Evolutionary conservation across 2,888 invertebrate species (phyloP).

Genomic region (Orthosia cruda): DNA sequence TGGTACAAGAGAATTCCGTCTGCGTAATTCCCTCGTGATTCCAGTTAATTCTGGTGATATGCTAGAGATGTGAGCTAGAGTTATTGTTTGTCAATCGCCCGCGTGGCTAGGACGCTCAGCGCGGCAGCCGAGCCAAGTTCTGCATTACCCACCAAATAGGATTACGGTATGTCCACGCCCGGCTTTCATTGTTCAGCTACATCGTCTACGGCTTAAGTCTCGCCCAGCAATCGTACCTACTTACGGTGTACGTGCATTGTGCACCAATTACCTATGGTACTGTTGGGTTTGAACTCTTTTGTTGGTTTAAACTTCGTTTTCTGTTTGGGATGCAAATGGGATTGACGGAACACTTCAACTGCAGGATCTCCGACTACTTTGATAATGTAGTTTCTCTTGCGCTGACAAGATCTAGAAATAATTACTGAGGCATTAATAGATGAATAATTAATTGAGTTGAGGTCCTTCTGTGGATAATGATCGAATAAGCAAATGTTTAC

Average conservation of each 20-base stretch:
- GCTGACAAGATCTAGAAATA: background rate
- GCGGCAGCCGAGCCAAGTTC: slow-evolving; percentile 54
- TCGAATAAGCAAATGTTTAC: background rate
- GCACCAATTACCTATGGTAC: slow-evolving; percentile 68
- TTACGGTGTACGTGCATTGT: slow-evolving; percentile 70
- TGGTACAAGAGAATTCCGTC: slow-evolving; percentile 60
- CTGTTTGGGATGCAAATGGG: slow-evolving; percentile 2
- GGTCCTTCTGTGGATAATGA: background rate
- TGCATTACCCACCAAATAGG: slow-evolving; percentile 76
- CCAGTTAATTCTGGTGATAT: slow-evolving; percentile 65
- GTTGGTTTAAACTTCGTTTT: slow-evolving; percentile 16
- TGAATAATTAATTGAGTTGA: background rate
- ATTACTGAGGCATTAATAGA: background rate
- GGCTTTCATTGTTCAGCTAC: slow-evolving; percentile 77
- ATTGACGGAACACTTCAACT: background rate
- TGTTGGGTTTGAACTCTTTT: slow-evolving; percentile 13
- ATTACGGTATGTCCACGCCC: slow-evolving; percentile 79
- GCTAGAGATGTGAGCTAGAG: slow-evolving; percentile 72
- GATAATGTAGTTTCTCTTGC: background rate
- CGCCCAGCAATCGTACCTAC: slow-evolving; percentile 72
- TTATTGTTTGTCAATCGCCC: slow-evolving; percentile 77
- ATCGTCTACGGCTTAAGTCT: slow-evolving; percentile 72
- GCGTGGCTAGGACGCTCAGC: slow-evolving; percentile 31
- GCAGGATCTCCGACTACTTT: background rate
- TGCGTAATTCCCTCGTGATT: slow-evolving; percentile 64